These are phyloP conservation scores for Sceloporus tristichus DNA, from an alignment of 2,113 vertebrate species.

Conservation along the genomic window DNA sequence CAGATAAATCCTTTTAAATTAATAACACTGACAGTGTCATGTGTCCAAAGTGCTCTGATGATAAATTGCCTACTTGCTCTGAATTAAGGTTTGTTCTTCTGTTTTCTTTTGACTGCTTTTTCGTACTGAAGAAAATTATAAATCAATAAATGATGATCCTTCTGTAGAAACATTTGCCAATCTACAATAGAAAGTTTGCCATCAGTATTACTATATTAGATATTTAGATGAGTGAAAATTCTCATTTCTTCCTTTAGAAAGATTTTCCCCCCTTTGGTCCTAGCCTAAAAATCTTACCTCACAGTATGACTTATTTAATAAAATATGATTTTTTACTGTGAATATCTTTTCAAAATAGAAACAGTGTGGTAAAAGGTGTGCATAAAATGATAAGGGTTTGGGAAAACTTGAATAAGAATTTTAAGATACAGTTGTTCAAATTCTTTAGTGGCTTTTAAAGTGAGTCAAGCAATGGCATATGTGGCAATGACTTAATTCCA, in stretches of 20 bases:
- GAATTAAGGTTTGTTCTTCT: slow-evolving; percentile 11
- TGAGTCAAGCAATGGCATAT: not conserved
- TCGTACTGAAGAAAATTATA: not conserved
- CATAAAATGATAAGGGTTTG: not conserved
- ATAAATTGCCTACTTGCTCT: slow-evolving; percentile 1
- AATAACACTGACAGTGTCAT: not conserved
- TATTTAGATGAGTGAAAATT: not conserved
- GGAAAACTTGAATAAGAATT: not conserved
- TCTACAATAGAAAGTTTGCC: not conserved
- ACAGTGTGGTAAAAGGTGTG: not conserved
- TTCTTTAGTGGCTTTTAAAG: not conserved
- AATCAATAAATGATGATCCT: slow-evolving; percentile 18
- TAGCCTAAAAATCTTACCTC: not conserved
- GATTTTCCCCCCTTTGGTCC: not conserved
- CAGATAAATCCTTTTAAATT: slow-evolving; percentile 21
- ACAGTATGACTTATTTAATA: not conserved
- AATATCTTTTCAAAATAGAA: not conserved
- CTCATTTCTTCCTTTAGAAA: not conserved
- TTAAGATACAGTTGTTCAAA: not conserved
- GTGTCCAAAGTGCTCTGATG: not conserved
- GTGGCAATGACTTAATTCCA: not conserved
- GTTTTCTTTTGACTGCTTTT: slow-evolving; percentile 13
- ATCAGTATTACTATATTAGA: not conserved
- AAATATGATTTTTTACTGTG: not conserved
- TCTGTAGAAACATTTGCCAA: not conserved